Evolutionary conservation across 2,888 invertebrate species (phyloP), one percentile per base, ranked within the genome.

Genomic region (Cryptophagus acutangulus): DNA sequence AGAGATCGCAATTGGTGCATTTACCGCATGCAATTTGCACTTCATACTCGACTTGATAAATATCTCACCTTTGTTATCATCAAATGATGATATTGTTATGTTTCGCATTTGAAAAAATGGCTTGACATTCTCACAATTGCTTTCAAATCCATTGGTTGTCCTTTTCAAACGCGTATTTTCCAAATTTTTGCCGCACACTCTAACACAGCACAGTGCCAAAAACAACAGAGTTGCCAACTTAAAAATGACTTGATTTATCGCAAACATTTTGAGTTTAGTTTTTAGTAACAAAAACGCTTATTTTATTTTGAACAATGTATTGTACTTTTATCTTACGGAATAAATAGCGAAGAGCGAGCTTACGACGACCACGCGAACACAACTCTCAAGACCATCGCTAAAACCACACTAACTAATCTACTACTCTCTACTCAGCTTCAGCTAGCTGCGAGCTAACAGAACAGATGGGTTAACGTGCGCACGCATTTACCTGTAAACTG

Each of bases 111-210:
- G 24, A 20, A 20, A 20, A 20, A 20, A 20, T n/a, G 24, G 24
- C 24, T 20, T 20, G n/a, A 20, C 24, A 20, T 20, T 20, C n/a
- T 20, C 24, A 20, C 24, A 20, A 20, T n/a, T 20, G 24, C 24
- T 20, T 20, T n/a, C 24, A 20, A 20, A 20, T 20, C 24, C 24
- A n/a, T 6, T 20, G 24, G 24, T 20, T 20, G 24, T 20, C 24
- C 24, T 20, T 20, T 20, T 20, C 6, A 20, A 8, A 8, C 24
- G 24, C n/a, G n/a, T n/a, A 20, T 20, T 20, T 8, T 20, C 24
- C 6, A 20, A 6, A 20, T 20, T 20, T 20, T 20, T 20, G 6
- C 6, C 24, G n/a, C n/a, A 20, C 24, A 20, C 24, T n/a, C n/a
- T n/a, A n/a, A 20, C 24, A 20, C 24, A 20, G 24, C n/a, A n/a